These are phyloP conservation scores for Stenodema calcarata DNA, from an alignment of 2,888 invertebrate species.

Conservation along the genomic window DNA sequence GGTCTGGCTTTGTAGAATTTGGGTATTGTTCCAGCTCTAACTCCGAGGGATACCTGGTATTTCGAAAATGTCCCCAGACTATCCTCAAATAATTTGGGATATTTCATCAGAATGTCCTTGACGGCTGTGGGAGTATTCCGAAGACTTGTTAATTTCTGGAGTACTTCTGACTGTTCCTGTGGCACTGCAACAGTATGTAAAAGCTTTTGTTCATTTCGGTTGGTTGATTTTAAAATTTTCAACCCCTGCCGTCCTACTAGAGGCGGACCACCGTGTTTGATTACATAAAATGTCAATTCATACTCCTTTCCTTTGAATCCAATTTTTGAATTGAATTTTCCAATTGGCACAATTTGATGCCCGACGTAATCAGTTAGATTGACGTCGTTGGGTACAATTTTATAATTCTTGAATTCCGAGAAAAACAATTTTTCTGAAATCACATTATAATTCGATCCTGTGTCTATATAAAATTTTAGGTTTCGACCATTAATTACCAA, in stretches of 20 bases:
- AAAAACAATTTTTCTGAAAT: constrained; percentile 1
- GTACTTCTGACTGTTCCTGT: background rate
- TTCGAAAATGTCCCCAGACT: constrained; percentile 47
- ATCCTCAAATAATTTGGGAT: background rate
- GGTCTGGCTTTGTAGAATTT: too few species aligned
- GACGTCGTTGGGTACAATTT: background rate
- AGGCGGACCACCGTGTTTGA: constrained; percentile 1
- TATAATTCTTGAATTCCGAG: background rate
- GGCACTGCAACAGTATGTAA: background rate
- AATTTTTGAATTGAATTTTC: background rate
- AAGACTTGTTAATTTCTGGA: background rate
- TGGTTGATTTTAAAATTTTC: constrained; percentile 2
- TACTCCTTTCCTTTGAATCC: background rate
- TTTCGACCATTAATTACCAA: background rate
- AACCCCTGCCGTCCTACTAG: background rate
- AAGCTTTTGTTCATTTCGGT: background rate
- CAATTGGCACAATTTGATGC: background rate
- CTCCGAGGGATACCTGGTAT: constrained; percentile 33
- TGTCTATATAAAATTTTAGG: background rate
- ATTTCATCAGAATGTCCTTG: background rate
- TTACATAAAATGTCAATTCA: background rate
- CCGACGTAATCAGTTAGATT: background rate
- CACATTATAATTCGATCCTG: background rate
- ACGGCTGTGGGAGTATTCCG: background rate
- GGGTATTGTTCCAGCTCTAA: constrained; percentile 56